phyloP scores from a whole-genome alignment of 2,113 vertebrate genomes.

The Centropus bengalensis region DNA sequence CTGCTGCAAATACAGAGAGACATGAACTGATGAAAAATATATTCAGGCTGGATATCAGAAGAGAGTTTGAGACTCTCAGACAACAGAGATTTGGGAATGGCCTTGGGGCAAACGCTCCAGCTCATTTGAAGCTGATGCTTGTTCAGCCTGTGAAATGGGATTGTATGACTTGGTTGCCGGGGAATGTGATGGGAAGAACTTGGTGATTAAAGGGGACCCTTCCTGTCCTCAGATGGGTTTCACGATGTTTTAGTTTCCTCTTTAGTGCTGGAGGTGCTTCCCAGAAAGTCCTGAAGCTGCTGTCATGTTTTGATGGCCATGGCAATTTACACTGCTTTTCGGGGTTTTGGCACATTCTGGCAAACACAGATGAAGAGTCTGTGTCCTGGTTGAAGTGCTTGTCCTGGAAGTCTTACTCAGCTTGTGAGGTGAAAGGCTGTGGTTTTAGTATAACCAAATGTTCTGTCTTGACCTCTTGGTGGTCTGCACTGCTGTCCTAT shows the following conservation, averaged over 20 bases:
- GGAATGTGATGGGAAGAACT: constrained; percentile 47
- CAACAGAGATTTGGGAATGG: constrained; percentile 64
- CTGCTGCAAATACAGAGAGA: constrained; percentile 45
- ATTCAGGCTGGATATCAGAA: constrained; percentile 53
- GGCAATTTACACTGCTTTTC: background rate
- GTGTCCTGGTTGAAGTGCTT: background rate
- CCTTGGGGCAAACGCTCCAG: constrained; percentile 54
- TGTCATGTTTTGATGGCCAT: constrained; percentile 38
- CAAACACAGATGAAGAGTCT: background rate
- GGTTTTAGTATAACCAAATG: background rate
- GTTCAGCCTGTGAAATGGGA: constrained; percentile 68
- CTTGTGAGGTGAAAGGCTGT: background rate
- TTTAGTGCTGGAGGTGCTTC: constrained; percentile 35
- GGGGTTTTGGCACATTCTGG: background rate
- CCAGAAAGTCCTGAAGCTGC: constrained; percentile 48
- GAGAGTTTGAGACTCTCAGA: constrained; percentile 37
- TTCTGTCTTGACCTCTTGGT: background rate
- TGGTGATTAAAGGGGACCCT: constrained; percentile 60
- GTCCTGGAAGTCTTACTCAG: background rate
- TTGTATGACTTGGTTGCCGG: constrained; percentile 58
- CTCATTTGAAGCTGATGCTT: constrained; percentile 62
- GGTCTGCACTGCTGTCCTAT: background rate
- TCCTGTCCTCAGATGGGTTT: constrained; percentile 53
- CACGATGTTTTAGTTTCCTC: constrained; percentile 39
- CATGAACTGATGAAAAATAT: constrained; percentile 35